phyloP scores from a whole-genome alignment of 2,888 invertebrate species.

The Hydrotaea diabolus region DNA sequence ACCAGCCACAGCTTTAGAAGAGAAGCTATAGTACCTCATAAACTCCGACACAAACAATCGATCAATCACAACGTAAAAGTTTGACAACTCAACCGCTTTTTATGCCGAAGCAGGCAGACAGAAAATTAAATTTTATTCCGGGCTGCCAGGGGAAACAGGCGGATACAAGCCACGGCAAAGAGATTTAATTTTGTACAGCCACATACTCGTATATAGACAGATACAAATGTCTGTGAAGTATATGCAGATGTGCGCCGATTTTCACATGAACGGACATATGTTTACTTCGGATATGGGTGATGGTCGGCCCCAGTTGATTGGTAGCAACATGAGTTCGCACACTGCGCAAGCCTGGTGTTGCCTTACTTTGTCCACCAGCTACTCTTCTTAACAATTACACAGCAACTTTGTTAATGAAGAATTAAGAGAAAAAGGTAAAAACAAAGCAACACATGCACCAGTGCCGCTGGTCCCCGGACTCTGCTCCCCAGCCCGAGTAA shows the following conservation, averaged over 20 bases:
- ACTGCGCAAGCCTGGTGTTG: slow-evolving; percentile 44
- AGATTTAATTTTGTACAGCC: too few relatives aligned
- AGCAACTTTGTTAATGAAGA: slow-evolving; percentile 59
- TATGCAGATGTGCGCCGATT: slow-evolving; percentile 6
- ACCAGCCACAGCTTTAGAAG: slow-evolving; percentile 38
- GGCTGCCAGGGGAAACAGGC: not conserved
- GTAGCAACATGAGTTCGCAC: slow-evolving; percentile 67
- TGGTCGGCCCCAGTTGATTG: slow-evolving; percentile 54
- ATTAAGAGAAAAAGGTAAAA: slow-evolving; percentile 8
- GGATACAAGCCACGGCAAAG: too few relatives aligned
- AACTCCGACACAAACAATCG: slow-evolving; percentile 68
- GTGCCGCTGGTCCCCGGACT: too few relatives aligned
- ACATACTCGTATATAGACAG: too few relatives aligned
- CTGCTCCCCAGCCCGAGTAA: too few relatives aligned
- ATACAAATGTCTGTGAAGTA: not conserved
- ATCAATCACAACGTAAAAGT: slow-evolving; percentile 69
- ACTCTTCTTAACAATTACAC: slow-evolving; percentile 61
- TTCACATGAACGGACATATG: slow-evolving; percentile 27
- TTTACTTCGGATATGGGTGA: slow-evolving; percentile 28
- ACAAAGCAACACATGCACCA: not conserved
- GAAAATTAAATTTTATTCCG: slow-evolving; percentile 10
- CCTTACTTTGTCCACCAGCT: slow-evolving; percentile 37
- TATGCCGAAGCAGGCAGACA: slow-evolving; percentile 21
- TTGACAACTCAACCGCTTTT: slow-evolving; percentile 67
- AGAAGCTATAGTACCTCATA: slow-evolving; percentile 65